Evolutionary conservation across 2,113 vertebrate genomes (phyloP), one percentile per base, ranked within the genome.

Genomic region (Malurus cyaneus): DNA sequence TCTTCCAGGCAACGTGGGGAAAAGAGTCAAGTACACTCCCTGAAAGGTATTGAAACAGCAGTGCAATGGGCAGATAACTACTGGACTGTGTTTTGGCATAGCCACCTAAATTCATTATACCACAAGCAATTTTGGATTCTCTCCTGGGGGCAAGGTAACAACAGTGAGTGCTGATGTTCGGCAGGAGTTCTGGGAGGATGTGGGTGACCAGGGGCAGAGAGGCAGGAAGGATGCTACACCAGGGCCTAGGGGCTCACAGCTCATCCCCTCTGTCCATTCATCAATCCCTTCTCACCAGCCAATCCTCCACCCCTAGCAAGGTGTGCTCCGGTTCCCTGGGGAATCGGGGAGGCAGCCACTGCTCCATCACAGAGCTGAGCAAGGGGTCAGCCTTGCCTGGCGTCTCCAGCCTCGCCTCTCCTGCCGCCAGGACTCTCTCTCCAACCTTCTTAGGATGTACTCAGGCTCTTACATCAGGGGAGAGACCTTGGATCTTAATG

Each of bases 271-370:
- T 25, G 11, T 42, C 18, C 62, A 29, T 59, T 28, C 49, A 18
- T 26, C 26, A 52, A 67, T 14, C 18, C 3, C 0, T 42, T 18
- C 46, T 78, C 26, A 56, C 4, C 18, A 65, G 36, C 9, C 79
- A 59, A 12, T 28, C 47, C 34, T 84, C 18, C 56, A 25, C 18
- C 42, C 19, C 36, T 15, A 21, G 29, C 6, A 60, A 67, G 2
- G 0, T 11, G 6, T 42, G 61, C 76, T n/a, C 39, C 4, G 2
- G 32, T 47, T 67, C 39, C 47, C n/a, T 18, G 71, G n/a, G 60
- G 18, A 73, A 39, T 2, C 0, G 0, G 77, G 32, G 18, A 62
- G 5, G 21, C 56, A 69, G 18, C 26, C 41, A 17, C 14, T 42
- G 57, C 86, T 74, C 50, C 20, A 8, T 49, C 26, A 28, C 61